phyloP scores from a whole-genome alignment of 2,888 invertebrate species.

The Pseudococcus longispinus region DNA sequence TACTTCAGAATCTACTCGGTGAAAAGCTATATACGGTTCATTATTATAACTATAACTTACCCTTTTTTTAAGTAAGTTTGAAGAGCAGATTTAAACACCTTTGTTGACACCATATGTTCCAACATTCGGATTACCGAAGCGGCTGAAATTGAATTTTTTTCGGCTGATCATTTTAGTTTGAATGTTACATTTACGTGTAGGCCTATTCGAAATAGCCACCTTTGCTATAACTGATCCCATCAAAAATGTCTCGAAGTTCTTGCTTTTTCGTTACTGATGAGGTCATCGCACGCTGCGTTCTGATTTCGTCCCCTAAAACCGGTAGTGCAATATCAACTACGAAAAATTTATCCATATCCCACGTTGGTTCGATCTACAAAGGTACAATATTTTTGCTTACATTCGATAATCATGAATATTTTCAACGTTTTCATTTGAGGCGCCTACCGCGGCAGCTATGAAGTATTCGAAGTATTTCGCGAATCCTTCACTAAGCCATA shows the following conservation, averaged over 20 bases:
- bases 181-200: not conserved
- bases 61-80: slow-evolving; percentile 64
- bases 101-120: slow-evolving; percentile 68
- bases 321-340: slow-evolving; percentile 62
- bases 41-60: not conserved
- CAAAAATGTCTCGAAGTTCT: slow-evolving; percentile 71
- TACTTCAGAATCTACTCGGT: too few species aligned
- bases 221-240: slow-evolving; percentile 74
- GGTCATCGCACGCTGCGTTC: slow-evolving; percentile 69
- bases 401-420: not conserved
- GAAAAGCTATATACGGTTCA: too few species aligned
- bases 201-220: slow-evolving; percentile 63
- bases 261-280: slow-evolving; percentile 67
- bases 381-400: not conserved
- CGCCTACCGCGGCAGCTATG: not conserved
- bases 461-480: slow-evolving; percentile 57
- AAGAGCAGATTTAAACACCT: slow-evolving; percentile 67
- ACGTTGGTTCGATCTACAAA: slow-evolving; percentile 58
- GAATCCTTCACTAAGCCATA: slow-evolving; percentile 59
- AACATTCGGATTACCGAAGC: slow-evolving; percentile 75
- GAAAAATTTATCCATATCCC: slow-evolving; percentile 59
- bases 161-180: not conserved
- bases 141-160: slow-evolving; percentile 60
- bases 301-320: slow-evolving; percentile 66
- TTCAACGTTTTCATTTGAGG: not conserved